phyloP scores from a whole-genome alignment of 2,888 invertebrate genomes.

The Apotomis betuletana region DNA sequence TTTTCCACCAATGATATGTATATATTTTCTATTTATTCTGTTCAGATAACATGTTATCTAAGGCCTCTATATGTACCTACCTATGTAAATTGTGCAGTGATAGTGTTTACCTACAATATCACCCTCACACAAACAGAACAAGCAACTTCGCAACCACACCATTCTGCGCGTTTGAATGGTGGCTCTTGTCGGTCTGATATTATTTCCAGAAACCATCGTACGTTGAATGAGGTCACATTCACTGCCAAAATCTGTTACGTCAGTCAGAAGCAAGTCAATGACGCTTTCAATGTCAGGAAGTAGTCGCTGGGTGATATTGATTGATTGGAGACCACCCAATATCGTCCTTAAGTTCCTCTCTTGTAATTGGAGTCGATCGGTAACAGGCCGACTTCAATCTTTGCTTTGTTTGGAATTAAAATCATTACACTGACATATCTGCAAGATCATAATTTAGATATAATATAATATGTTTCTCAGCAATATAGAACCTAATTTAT shows the following conservation, averaged over 20 bases:
- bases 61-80: neutral
- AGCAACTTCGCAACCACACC: neutral
- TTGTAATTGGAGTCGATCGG: conserved; percentile 17
- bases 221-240: conserved; percentile 18
- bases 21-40: neutral
- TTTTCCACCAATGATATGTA: no score
- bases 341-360: conserved; percentile 9
- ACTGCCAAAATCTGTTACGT: conserved; percentile 24
- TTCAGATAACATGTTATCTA: neutral
- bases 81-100: neutral
- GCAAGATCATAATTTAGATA: no score
- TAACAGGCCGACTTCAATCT: neutral
- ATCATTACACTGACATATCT: no score
- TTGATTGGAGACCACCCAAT: conserved; percentile 18
- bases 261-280: conserved; percentile 23
- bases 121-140: neutral
- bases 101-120: no score
- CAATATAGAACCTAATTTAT: no score
- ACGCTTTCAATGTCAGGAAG: conserved; percentile 22
- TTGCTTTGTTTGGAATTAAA: no score
- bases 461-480: no score
- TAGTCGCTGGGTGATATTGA: conserved; percentile 22
- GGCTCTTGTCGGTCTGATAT: conserved; percentile 2
- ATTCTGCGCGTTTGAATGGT: neutral
- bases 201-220: conserved; percentile 18